Percentiles rank a stretch among this genome's conserved stretches.
Evolutionary conservation across 2,797 vertebrate genomes (phyloP).

Genomic region (Xiphophorus birchmanni): DNA sequence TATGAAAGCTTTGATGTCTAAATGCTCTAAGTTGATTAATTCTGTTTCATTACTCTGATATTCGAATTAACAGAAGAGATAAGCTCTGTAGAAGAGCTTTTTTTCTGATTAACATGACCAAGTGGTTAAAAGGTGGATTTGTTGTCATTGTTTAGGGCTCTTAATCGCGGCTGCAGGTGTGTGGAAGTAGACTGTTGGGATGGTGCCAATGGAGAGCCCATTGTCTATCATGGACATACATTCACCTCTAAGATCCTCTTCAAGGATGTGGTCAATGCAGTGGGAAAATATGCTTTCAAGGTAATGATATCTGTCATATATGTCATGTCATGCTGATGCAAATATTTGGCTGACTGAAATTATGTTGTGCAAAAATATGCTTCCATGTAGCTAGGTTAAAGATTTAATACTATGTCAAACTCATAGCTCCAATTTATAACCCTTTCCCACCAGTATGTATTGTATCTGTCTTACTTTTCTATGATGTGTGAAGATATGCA

Average conservation of each 20-base stretch:
- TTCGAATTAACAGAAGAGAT: slow-evolving; percentile 7
- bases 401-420: neutral
- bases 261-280: slow-evolving; percentile 87
- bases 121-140: slow-evolving; percentile 1
- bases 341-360: neutral
- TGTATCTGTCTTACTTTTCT: neutral
- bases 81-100: neutral
- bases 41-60: slow-evolving; percentile 10
- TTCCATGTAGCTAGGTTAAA: neutral
- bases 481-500: neutral
- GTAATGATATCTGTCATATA: slow-evolving; percentile 48
- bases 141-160: slow-evolving; percentile 77
- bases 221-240: slow-evolving; percentile 94
- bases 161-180: slow-evolving; percentile 89
- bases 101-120: neutral
- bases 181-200: slow-evolving; percentile 97
- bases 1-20: slow-evolving; percentile 21
- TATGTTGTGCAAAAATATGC: neutral
- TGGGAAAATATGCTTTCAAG: slow-evolving; percentile 92
- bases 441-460: neutral
- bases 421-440: neutral
- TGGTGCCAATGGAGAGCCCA: slow-evolving; percentile 89
- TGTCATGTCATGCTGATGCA: neutral
- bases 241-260: slow-evolving; percentile 95
- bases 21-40: slow-evolving; percentile 21